Percentiles rank a stretch among this genome's conserved stretches.
Conservation (phyloP, 37 sponge, comb jelly and placozoan genomes). For the Crambe crambe region DNA sequence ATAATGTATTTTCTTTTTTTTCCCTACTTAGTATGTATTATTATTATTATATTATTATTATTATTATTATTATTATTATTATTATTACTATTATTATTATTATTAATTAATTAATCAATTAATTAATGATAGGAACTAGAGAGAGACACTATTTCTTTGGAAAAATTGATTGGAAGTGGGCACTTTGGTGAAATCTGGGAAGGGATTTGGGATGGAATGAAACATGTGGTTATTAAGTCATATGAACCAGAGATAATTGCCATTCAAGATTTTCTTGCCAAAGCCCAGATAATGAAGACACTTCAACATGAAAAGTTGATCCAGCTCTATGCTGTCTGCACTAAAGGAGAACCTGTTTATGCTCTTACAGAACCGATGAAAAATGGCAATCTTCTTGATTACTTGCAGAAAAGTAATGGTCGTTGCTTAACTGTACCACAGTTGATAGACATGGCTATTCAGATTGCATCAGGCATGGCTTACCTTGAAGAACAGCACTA, state of each 20-base stretch:
- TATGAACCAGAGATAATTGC: not conserved
- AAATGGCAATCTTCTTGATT: not conserved
- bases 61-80: too few species aligned
- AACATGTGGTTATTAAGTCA: not conserved
- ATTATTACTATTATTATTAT: too few species aligned
- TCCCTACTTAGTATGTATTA: too few species aligned
- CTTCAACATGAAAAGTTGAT: not conserved
- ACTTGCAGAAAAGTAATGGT: not conserved
- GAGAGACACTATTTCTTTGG: too few species aligned
- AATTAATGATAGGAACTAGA: too few species aligned
- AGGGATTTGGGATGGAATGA: not conserved
- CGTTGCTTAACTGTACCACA: not conserved
- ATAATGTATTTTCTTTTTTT: too few species aligned
- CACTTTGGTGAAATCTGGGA: not conserved
- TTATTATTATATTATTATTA: too few species aligned
- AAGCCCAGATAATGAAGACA: not conserved
- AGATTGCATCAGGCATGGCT: not conserved
- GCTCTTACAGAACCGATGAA: not conserved
- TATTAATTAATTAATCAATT: too few species aligned
- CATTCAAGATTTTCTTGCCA: not conserved
- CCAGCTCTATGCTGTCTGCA: too few species aligned
- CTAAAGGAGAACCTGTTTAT: not conserved
- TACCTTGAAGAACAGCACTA: not conserved
- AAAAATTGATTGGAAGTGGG: not conserved
- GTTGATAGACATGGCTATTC: not conserved